Percentiles rank a stretch among this genome's conserved stretches.
Evolutionary conservation across 92 coral and sea anemone genomes (phyloP).

Genomic region (Anthopleura xanthogrammica): DNA sequence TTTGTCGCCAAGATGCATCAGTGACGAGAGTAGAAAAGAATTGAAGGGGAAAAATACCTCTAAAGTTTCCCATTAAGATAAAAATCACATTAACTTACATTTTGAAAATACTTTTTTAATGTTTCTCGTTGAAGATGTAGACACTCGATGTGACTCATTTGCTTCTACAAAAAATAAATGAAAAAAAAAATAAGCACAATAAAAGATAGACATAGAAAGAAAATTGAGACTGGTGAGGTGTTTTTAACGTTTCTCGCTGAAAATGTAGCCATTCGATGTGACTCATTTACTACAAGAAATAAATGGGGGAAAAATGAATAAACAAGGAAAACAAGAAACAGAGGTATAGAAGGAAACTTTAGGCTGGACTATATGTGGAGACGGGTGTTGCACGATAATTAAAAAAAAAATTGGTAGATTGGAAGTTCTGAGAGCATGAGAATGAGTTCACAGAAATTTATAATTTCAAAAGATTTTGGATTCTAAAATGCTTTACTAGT

Average conservation of each 20-base stretch:
- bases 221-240: too few species aligned
- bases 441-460: too few species aligned
- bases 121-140: constrained; percentile 49
- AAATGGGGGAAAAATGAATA: not conserved
- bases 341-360: too few species aligned
- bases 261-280: constrained; percentile 54
- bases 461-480: too few species aligned
- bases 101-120: constrained; percentile 56
- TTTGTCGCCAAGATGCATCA: too few species aligned
- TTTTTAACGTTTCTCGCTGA: constrained; percentile 52
- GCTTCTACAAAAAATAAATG: constrained; percentile 5
- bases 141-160: constrained; percentile 50
- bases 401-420: too few species aligned
- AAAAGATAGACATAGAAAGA: not conserved
- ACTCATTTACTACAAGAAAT: constrained; percentile 14
- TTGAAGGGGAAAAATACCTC: not conserved
- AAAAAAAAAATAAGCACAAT: not conserved
- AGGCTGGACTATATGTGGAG: too few species aligned
- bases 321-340: too few species aligned
- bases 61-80: not conserved
- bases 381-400: too few species aligned
- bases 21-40: not conserved
- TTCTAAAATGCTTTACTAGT: too few species aligned
- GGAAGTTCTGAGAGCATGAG: too few species aligned
- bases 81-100: constrained; percentile 36